Evolutionary conservation across 2,888 invertebrate genomes (phyloP).

Genomic region (Spodoptera littoralis): DNA sequence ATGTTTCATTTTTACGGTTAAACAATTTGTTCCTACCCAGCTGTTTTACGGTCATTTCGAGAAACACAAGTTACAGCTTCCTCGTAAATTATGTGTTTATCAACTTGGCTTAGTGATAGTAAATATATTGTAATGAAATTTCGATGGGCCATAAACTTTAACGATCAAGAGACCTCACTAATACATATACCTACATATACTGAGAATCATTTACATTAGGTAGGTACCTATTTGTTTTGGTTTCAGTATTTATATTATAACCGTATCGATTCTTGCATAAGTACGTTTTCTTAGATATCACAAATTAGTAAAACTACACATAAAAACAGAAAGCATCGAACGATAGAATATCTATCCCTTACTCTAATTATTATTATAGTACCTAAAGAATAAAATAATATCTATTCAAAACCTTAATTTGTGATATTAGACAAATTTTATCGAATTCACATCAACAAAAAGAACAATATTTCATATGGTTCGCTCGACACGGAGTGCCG

Average conservation of each 20-base stretch:
- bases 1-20: background rate
- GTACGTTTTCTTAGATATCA: no score
- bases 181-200: constrained; percentile 32
- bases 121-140: constrained; percentile 42
- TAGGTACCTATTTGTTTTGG: constrained; percentile 13
- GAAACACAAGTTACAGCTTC: constrained; percentile 29
- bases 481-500: constrained; percentile 32
- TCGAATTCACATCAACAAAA: background rate
- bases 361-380: no score
- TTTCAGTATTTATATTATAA: background rate
- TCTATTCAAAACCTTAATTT: no score
- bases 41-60: constrained; percentile 26
- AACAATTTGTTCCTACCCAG: background rate
- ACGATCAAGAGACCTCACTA: constrained; percentile 41
- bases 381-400: no score
- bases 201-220: constrained; percentile 16
- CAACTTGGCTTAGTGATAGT: constrained; percentile 24
- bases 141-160: constrained; percentile 55
- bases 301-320: no score
- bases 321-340: no score
- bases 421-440: background rate
- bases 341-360: no score
- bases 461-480: constrained; percentile 27
- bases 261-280: no score
- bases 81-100: constrained; percentile 44